These are phyloP conservation scores for Frankliniella fusca DNA, from an alignment of 2,888 invertebrate genomes.

Conservation along the genomic window DNA sequence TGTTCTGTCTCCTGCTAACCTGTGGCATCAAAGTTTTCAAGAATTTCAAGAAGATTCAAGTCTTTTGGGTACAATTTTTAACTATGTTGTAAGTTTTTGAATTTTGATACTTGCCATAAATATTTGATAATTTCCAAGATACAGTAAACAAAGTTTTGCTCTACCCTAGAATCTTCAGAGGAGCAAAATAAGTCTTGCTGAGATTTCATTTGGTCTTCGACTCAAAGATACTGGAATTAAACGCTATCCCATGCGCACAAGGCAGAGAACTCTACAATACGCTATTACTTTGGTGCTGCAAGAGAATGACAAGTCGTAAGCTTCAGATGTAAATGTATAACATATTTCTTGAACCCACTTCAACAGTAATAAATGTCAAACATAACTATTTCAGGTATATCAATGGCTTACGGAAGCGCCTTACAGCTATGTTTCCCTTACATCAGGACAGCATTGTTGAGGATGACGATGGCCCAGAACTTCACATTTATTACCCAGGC, in stretches of 20 bases:
- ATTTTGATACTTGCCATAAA: conserved; percentile 1
- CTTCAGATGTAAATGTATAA: conserved; percentile 37
- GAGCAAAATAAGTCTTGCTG: conserved; percentile 76
- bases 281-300: conserved; percentile 83
- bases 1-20: conserved; percentile 85
- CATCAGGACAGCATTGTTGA: conserved; percentile 51
- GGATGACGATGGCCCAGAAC: conserved; percentile 36
- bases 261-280: conserved; percentile 82
- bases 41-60: conserved; percentile 74
- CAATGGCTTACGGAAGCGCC: conserved; percentile 64
- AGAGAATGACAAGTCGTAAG: conserved; percentile 71
- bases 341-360: background rate
- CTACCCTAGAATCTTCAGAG: conserved; percentile 68
- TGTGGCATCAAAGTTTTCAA: conserved; percentile 83
- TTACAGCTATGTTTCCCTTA: conserved; percentile 67
- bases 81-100: conserved; percentile 66
- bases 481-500: conserved; percentile 84
- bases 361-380: background rate
- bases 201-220: conserved; percentile 89
- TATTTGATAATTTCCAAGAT: conserved; percentile 7
- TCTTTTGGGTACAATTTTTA: conserved; percentile 75
- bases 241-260: conserved; percentile 75
- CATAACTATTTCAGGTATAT: conserved; percentile 59
- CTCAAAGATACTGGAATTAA: conserved; percentile 87
- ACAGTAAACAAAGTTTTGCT: conserved; percentile 37